These are phyloP conservation scores for Rhabdornis inornatus DNA, from an alignment of 2,113 vertebrate genomes.

Conservation along the genomic window DNA sequence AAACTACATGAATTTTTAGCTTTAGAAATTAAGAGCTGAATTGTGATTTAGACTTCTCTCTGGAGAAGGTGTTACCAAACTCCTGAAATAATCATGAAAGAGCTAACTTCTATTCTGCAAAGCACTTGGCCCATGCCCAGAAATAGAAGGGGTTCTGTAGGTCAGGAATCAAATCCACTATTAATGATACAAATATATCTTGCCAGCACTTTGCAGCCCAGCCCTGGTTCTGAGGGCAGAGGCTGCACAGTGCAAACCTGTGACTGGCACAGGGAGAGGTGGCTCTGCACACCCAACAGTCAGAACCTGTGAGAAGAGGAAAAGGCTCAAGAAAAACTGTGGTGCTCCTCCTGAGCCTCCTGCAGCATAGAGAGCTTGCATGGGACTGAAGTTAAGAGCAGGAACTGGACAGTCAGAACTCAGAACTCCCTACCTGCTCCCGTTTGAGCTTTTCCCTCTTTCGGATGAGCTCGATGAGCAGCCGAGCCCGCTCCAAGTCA, in stretches of 20 bases:
- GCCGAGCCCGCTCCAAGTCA: conserved; percentile 89
- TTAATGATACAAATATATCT: background rate
- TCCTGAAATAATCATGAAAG: background rate
- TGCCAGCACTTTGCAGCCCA: background rate
- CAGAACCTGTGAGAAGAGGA: background rate
- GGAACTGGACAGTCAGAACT: background rate
- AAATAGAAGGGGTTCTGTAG: background rate
- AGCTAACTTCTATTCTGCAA: background rate
- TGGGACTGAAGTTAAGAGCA: background rate
- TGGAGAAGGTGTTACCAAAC: background rate
- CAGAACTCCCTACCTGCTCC: conserved; percentile 83
- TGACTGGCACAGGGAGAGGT: background rate
- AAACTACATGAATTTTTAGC: background rate
- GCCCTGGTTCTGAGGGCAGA: background rate
- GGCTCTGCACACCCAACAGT: background rate
- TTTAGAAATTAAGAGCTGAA: background rate
- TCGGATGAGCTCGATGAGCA: conserved; percentile 95
- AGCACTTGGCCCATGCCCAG: background rate
- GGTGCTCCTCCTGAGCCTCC: background rate
- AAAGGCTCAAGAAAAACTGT: background rate
- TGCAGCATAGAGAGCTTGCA: background rate
- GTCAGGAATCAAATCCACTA: background rate
- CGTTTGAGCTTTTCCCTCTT: conserved; percentile 97
- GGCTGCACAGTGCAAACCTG: background rate
- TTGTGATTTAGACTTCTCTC: background rate